Conservation (phyloP, 2,113 vertebrate species). For the Polypterus bichir region DNA sequence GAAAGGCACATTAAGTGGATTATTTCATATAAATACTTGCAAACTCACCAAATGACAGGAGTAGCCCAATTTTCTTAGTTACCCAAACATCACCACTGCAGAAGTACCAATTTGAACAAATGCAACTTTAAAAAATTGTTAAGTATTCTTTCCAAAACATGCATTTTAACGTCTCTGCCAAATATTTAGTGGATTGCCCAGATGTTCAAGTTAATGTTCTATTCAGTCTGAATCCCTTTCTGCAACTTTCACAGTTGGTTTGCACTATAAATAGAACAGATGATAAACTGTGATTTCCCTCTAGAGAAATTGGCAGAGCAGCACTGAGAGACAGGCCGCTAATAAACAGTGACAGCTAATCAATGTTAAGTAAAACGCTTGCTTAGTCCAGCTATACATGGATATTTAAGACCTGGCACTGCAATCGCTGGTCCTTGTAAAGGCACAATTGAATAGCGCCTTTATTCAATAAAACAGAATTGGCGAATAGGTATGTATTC, state of each 20-base stretch:
- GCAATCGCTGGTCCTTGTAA: neutral
- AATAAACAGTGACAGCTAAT: slow-evolving; percentile 7
- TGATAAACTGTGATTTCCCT: neutral
- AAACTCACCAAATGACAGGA: no score
- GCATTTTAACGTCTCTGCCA: no score
- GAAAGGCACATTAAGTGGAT: no score
- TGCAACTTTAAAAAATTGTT: no score
- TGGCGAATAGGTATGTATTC: neutral
- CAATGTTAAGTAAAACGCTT: slow-evolving; percentile 9
- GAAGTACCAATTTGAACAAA: no score
- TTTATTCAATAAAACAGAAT: no score
- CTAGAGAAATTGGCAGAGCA: neutral
- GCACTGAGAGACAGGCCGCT: neutral
- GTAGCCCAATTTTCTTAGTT: no score
- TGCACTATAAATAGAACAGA: neutral
- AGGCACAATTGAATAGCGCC: neutral
- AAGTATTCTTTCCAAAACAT: no score
- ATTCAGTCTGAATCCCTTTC: neutral
- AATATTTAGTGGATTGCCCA: no score
- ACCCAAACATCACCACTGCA: no score
- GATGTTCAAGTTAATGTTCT: no score
- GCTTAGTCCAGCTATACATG: slow-evolving; percentile 1
- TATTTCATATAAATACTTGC: no score
- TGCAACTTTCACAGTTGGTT: slow-evolving; percentile 1
- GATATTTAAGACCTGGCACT: neutral